A percentile compares a stretch with the other conserved stretches of the same genome.
phyloP scores from a whole-genome alignment of 2,797 vertebrate genomes.

The Anas flavirostris region DNA sequence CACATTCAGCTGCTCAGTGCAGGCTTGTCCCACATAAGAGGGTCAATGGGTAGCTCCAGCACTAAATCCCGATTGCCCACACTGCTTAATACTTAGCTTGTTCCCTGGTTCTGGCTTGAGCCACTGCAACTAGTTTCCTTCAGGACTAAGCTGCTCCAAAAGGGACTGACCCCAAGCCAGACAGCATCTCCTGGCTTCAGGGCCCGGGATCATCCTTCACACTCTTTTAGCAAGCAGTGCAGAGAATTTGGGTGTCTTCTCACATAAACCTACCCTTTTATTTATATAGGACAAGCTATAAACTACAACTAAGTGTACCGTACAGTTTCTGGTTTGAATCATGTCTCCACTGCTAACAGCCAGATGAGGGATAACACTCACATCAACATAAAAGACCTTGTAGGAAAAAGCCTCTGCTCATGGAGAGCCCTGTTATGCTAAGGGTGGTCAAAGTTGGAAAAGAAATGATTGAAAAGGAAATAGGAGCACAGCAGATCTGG shows the following conservation, averaged over 20 bases:
- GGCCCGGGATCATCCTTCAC: background rate
- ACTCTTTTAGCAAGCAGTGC: background rate
- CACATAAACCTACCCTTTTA: background rate
- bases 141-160: background rate
- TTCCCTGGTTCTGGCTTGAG: background rate
- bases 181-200: background rate
- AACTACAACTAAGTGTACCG: background rate
- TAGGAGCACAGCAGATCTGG: background rate
- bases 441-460: background rate
- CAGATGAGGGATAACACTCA: background rate
- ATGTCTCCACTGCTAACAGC: background rate
- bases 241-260: background rate
- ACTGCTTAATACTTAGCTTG: background rate
- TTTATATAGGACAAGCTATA: background rate
- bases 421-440: background rate
- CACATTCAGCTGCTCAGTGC: background rate
- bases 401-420: background rate
- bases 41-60: background rate
- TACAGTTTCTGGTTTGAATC: background rate
- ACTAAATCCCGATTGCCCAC: background rate
- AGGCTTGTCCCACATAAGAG: background rate
- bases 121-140: background rate
- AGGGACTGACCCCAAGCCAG: background rate
- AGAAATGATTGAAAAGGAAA: background rate
- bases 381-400: background rate